Conservation (phyloP, 2,797 vertebrate genomes). For the Apogon hyalosoma region DNA sequence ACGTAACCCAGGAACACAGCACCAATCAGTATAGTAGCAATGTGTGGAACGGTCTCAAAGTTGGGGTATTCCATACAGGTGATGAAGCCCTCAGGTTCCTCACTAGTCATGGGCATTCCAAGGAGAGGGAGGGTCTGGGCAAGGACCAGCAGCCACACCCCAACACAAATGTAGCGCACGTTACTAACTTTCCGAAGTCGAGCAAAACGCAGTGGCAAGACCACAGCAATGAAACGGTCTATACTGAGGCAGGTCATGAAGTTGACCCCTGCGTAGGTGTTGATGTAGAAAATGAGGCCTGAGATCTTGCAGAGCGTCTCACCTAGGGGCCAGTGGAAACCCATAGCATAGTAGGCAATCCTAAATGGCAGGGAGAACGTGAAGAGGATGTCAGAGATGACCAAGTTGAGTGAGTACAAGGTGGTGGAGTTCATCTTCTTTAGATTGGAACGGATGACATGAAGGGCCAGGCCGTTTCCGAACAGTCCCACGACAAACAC, state of each 20-base stretch:
- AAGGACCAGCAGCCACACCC: conserved; percentile 91
- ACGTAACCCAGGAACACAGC: conserved; percentile 90
- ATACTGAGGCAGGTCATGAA: conserved; percentile 98
- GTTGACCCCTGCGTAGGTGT: conserved; percentile 95
- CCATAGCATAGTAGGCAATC: conserved; percentile 90
- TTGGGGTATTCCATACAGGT: conserved; percentile 98
- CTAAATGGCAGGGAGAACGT: conserved; percentile 89
- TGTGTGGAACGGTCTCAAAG: conserved; percentile 86
- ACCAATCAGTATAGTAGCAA: conserved; percentile 89
- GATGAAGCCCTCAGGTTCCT: conserved; percentile 72
- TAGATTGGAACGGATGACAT: conserved; percentile 91
- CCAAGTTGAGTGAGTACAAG: conserved; percentile 94
- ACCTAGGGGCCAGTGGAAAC: conserved; percentile 93
- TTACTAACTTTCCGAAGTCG: conserved; percentile 88
- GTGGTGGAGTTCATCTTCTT: conserved; percentile 98
- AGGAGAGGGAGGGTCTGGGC: conserved; percentile 92
- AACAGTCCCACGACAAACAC: conserved; percentile 90
- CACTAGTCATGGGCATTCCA: conserved; percentile 82
- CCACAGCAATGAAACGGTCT: conserved; percentile 94
- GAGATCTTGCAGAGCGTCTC: conserved; percentile 88
- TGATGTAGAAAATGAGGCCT: conserved; percentile 93
- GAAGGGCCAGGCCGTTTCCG: conserved; percentile 92
- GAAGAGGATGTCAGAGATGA: conserved; percentile 94
- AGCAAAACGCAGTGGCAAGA: conserved; percentile 89
- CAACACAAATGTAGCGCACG: conserved; percentile 88